Evolutionary conservation across 2,888 invertebrate genomes (phyloP).

Genomic region (Rhabditoides inermis): DNA sequence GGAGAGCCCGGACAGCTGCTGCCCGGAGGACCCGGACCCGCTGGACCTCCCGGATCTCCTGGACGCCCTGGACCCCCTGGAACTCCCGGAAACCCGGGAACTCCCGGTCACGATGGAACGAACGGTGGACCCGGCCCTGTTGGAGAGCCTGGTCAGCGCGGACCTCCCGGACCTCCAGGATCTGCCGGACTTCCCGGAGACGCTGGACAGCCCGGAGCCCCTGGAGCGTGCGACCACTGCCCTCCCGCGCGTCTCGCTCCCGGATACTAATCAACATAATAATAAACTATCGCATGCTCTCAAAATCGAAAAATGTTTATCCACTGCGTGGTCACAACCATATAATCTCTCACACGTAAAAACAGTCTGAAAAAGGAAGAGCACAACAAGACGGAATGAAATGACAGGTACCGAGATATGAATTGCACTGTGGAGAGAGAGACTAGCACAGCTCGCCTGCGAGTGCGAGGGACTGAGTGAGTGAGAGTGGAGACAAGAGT

Average conservation of each 20-base stretch:
- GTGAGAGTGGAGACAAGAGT: too few relatives aligned
- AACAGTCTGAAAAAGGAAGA: too few relatives aligned
- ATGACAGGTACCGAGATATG: too few relatives aligned
- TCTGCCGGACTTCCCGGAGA: conserved; percentile 33
- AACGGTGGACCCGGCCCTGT: conserved; percentile 43
- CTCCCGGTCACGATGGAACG: conserved; percentile 34
- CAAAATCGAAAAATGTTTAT: too few relatives aligned
- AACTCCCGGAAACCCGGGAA: too few relatives aligned
- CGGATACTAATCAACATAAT: conserved; percentile 44
- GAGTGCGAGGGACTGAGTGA: too few relatives aligned
- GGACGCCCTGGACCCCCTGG: conserved; percentile 38
- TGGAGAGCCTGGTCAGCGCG: conserved; percentile 18
- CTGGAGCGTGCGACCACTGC: conserved; percentile 44
- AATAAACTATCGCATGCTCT: too few relatives aligned
- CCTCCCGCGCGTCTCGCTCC: conserved; percentile 42
- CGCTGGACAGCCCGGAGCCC: conserved; percentile 31
- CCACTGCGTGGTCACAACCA: too few relatives aligned
- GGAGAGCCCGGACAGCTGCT: conserved; percentile 34
- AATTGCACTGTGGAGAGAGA: too few relatives aligned
- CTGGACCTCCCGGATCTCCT: conserved; percentile 34
- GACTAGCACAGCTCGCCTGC: too few relatives aligned
- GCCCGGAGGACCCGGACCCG: conserved; percentile 35
- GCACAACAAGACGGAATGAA: too few relatives aligned
- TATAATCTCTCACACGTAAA: too few relatives aligned
- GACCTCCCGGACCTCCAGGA: conserved; percentile 47